Evolutionary conservation across 2,113 vertebrate genomes (phyloP).

Genomic region (Sapayoa aenigma): DNA sequence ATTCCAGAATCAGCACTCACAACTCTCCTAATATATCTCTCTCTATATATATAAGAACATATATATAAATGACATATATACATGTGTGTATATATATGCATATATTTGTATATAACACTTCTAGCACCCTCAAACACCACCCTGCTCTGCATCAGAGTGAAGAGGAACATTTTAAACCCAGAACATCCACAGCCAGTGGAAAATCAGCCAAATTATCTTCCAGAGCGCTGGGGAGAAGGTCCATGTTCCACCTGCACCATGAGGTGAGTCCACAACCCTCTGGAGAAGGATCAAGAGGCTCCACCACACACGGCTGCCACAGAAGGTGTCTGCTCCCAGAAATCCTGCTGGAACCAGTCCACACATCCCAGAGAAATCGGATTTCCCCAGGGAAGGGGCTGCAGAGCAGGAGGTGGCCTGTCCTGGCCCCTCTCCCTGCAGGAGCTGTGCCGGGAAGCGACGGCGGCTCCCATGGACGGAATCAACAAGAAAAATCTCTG

Average conservation of each 20-base stretch:
- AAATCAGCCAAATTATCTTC: neutral
- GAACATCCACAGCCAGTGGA: neutral
- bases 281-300: neutral
- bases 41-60: neutral
- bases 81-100: neutral
- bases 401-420: neutral
- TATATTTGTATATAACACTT: neutral
- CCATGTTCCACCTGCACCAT: neutral
- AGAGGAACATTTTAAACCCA: neutral
- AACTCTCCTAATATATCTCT: neutral
- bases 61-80: neutral
- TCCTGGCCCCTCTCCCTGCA: neutral
- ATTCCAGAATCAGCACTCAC: neutral
- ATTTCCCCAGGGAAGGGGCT: neutral
- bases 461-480: neutral
- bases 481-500: neutral
- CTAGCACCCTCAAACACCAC: neutral
- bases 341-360: neutral
- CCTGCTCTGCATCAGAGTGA: neutral
- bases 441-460: neutral
- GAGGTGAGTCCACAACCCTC: neutral
- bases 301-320: fast-evolving
- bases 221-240: neutral
- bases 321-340: neutral
- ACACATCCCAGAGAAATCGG: fast-evolving